Percentiles rank a stretch among this genome's conserved stretches.
These are phyloP conservation scores for Lasiurus cinereus DNA, from an alignment of 2,113 vertebrate species.

Conservation along the genomic window DNA sequence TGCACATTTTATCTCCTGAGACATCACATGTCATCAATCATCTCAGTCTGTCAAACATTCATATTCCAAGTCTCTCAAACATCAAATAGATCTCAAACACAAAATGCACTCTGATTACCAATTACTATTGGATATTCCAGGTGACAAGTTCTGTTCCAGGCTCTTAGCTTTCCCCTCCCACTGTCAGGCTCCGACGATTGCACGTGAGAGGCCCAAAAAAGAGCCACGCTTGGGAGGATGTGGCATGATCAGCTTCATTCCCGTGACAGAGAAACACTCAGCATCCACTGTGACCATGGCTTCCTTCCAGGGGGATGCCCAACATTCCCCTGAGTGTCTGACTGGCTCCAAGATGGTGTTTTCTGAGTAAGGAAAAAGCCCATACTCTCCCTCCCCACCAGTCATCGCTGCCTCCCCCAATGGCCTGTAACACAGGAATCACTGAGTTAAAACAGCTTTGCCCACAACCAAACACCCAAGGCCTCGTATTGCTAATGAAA, in stretches of 20 bases:
- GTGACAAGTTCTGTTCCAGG: background rate
- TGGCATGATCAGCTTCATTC: background rate
- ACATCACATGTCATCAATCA: conserved; percentile 66
- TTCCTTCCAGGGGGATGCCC: background rate
- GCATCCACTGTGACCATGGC: background rate
- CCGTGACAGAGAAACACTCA: background rate
- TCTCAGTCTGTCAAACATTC: conserved; percentile 50
- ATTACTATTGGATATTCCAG: conserved; percentile 40
- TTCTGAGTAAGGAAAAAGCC: background rate
- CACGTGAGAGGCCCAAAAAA: background rate
- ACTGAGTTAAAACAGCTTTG: background rate
- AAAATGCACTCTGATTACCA: conserved; percentile 41
- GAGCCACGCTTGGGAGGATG: background rate
- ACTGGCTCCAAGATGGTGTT: background rate
- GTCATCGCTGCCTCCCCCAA: background rate
- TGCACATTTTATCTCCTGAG: conserved; percentile 64
- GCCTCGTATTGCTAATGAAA: background rate
- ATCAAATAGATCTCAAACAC: conserved; percentile 32
- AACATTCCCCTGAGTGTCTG: background rate
- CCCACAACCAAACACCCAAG: background rate
- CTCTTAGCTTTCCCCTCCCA: background rate
- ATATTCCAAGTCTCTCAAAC: conserved; percentile 63
- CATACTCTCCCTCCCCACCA: background rate
- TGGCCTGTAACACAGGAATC: background rate
- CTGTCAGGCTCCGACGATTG: background rate